Evolutionary conservation across 2,797 vertebrate genomes (phyloP).

Genomic region (Carapus acus): DNA sequence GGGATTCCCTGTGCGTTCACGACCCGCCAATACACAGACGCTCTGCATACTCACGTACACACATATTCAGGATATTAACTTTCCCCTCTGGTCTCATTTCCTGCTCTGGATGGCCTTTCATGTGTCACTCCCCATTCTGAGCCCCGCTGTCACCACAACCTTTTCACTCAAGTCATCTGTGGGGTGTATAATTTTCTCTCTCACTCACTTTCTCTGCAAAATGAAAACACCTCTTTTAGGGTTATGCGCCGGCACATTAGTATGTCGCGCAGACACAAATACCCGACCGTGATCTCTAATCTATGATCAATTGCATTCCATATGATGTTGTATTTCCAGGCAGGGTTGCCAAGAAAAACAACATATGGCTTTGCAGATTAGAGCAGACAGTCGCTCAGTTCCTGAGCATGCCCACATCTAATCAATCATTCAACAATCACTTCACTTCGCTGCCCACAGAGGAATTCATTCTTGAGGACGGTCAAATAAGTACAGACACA

Average conservation of each 20-base stretch:
- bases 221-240: conserved; percentile 23
- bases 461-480: not conserved
- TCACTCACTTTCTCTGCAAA: conserved; percentile 23
- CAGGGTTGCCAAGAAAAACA: conserved; percentile 14
- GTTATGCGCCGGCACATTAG: conserved; percentile 18
- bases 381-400: conserved; percentile 45
- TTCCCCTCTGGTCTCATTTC: conserved; percentile 67
- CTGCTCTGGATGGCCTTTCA: conserved; percentile 65
- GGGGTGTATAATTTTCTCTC: conserved; percentile 24
- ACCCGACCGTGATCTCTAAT: conserved; percentile 17
- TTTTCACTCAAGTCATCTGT: conserved; percentile 41
- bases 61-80: conserved; percentile 67
- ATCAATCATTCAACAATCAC: conserved; percentile 41
- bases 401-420: conserved; percentile 37
- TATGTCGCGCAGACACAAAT: conserved; percentile 15
- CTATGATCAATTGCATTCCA: conserved; percentile 32
- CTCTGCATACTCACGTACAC: conserved; percentile 21
- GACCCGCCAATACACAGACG: conserved; percentile 20
- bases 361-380: conserved; percentile 46
- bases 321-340: conserved; percentile 25
- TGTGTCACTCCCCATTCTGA: conserved; percentile 59
- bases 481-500: conserved; percentile 13
- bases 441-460: conserved; percentile 20
- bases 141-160: conserved; percentile 59
- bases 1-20: conserved; percentile 45